Percentiles rank a stretch among this genome's conserved stretches.
Evolutionary conservation across 2,113 vertebrate species (phyloP).

Genomic region (Vicugna pacos): DNA sequence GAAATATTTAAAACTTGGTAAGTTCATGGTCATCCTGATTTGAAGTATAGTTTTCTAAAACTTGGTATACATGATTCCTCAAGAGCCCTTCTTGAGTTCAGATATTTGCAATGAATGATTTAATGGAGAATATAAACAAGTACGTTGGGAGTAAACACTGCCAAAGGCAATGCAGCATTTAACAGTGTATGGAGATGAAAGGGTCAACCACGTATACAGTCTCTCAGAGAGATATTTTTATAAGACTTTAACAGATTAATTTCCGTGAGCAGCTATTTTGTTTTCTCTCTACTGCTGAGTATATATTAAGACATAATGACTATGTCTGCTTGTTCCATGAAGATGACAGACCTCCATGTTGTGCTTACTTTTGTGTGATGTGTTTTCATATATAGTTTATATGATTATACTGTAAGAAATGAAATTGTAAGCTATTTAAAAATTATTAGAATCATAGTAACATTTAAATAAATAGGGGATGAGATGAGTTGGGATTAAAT

Average conservation of each 20-base stretch:
- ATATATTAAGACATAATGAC: neutral
- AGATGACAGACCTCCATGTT: neutral
- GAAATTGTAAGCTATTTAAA: neutral
- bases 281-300: neutral
- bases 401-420: constrained; percentile 36
- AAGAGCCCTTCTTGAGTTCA: neutral
- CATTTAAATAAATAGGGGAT: constrained; percentile 11
- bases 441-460: neutral
- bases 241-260: constrained; percentile 1
- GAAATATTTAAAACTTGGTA: neutral
- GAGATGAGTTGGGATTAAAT: constrained; percentile 1
- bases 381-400: neutral
- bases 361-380: constrained; percentile 29
- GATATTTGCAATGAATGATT: neutral
- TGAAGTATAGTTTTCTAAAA: constrained; percentile 32
- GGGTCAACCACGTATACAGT: neutral
- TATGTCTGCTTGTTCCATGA: neutral
- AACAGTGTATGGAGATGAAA: neutral
- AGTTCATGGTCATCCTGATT: neutral
- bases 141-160: neutral
- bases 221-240: constrained; percentile 1
- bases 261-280: neutral
- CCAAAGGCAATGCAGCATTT: neutral
- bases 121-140: neutral
- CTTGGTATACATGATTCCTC: neutral